phyloP scores from a whole-genome alignment of 2,113 vertebrate species.

The Stegastes partitus region DNA sequence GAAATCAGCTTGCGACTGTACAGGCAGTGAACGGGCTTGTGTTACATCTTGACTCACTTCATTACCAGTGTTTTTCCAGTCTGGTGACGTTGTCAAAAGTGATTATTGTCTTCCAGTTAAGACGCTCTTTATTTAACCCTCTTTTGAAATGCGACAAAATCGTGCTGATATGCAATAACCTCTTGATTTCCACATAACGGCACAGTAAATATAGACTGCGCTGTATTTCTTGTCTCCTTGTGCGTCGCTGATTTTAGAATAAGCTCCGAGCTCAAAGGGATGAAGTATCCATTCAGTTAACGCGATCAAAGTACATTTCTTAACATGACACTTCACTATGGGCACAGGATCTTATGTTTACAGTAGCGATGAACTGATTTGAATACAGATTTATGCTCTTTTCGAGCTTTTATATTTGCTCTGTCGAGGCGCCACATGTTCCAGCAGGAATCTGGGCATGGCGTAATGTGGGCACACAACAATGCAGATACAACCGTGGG shows the following conservation, averaged over 20 bases:
- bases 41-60: conserved; percentile 2
- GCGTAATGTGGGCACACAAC: conserved; percentile 14
- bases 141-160: not conserved
- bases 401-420: conserved; percentile 13
- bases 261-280: not conserved
- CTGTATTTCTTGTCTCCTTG: not conserved
- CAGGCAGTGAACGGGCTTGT: not conserved
- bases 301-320: not conserved
- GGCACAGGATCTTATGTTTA: conserved; percentile 1
- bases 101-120: not conserved
- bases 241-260: not conserved
- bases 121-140: not conserved
- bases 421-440: conserved; percentile 31
- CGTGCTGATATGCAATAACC: not conserved
- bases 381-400: conserved; percentile 6
- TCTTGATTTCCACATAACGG: not conserved
- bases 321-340: not conserved
- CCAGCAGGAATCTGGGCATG: conserved; percentile 33
- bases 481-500: conserved; percentile 26
- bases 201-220: not conserved
- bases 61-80: conserved; percentile 10
- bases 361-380: conserved; percentile 16
- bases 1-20: not conserved
- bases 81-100: conserved; percentile 7
- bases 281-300: not conserved